These are phyloP conservation scores for Heptranchias perlo DNA, from an alignment of 2,113 vertebrate species.

Conservation along the genomic window DNA sequence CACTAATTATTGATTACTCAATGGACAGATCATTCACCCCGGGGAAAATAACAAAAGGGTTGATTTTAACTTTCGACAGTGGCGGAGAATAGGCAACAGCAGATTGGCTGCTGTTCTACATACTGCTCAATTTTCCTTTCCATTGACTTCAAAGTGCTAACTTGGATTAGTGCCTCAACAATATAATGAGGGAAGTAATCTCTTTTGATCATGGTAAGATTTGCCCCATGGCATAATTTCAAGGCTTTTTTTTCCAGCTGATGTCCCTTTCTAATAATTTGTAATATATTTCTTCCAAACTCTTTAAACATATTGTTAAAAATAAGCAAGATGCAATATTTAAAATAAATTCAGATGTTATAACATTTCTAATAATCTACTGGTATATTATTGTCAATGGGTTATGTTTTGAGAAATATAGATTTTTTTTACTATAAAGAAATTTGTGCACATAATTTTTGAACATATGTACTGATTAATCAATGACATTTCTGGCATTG, in stretches of 20 bases:
- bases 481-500: neutral
- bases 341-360: neutral
- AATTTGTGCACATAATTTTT: neutral
- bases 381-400: neutral
- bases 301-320: neutral
- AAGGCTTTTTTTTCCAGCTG: neutral
- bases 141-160: neutral
- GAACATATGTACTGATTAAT: neutral
- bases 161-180: neutral
- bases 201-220: neutral
- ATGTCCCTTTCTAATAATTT: neutral
- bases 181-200: neutral
- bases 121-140: neutral
- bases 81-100: neutral
- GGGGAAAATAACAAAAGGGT: neutral
- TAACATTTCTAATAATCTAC: neutral
- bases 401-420: neutral
- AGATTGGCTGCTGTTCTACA: neutral
- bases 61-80: neutral
- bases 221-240: neutral
- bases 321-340: neutral
- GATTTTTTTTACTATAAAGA: neutral
- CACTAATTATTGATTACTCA: neutral
- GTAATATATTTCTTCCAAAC: neutral
- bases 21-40: neutral